A percentile compares a stretch with the other conserved stretches of the same genome.
These are phyloP conservation scores for Orchesellides sinensis DNA, from an alignment of 2,888 invertebrate species.

Conservation along the genomic window DNA sequence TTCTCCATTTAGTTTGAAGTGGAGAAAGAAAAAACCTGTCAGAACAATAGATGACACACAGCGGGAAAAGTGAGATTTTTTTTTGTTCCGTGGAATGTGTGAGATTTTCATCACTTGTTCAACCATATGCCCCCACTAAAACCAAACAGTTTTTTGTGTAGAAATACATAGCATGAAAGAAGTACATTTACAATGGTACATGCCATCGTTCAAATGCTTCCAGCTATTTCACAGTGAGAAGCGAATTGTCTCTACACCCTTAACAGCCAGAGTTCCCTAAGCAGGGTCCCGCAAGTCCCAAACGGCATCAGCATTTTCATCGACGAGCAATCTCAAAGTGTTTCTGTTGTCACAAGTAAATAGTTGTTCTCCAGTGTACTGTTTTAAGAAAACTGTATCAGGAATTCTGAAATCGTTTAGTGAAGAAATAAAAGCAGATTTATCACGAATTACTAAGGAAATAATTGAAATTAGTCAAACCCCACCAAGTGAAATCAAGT, in stretches of 20 bases:
- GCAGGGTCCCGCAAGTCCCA: neutral
- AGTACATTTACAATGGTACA: neutral
- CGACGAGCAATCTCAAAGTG: neutral
- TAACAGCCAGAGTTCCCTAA: neutral
- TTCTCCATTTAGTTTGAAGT: neutral
- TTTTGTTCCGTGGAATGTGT: conserved; percentile 13
- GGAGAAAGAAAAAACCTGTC: neutral
- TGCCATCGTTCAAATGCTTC: neutral
- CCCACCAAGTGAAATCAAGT: too few relatives aligned
- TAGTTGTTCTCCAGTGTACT: too few relatives aligned
- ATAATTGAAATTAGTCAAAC: too few relatives aligned
- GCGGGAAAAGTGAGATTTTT: conserved; percentile 11
- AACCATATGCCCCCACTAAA: too few relatives aligned
- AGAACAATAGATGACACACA: neutral
- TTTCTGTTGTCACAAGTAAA: too few relatives aligned
- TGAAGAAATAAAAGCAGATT: too few relatives aligned
- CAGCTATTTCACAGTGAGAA: neutral
- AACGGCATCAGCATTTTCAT: conserved; percentile 1
- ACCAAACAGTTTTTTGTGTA: too few relatives aligned
- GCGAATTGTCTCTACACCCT: neutral
- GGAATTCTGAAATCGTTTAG: too few relatives aligned
- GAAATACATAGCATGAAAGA: too few relatives aligned
- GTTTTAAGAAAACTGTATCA: too few relatives aligned
- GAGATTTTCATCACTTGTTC: too few relatives aligned
- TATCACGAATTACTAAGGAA: too few relatives aligned